phyloP scores from a whole-genome alignment of 2,113 vertebrate species.

The Prionailurus bengalensis region DNA sequence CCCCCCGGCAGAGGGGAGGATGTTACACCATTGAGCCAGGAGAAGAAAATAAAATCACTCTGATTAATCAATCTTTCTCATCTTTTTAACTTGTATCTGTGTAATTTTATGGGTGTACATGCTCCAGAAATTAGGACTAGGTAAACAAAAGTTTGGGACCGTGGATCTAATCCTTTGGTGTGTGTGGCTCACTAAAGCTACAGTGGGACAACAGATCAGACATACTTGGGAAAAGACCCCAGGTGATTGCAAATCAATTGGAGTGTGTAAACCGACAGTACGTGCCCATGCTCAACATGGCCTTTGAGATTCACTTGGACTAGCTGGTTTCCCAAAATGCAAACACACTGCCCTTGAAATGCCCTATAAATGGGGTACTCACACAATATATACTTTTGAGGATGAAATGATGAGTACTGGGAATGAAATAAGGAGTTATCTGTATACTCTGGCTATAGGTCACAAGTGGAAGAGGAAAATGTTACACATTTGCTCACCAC shows the following conservation, averaged over 20 bases:
- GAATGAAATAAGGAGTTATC: background rate
- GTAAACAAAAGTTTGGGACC: background rate
- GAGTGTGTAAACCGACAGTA: background rate
- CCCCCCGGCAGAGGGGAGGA: background rate
- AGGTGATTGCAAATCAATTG: background rate
- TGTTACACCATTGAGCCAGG: background rate
- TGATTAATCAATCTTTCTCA: background rate
- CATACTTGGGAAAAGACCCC: background rate
- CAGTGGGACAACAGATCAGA: background rate
- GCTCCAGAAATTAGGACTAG: background rate
- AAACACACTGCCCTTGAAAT: constrained; percentile 37
- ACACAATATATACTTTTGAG: background rate
- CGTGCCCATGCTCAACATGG: background rate
- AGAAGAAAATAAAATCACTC: background rate
- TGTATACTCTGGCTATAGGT: background rate
- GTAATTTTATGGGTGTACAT: background rate
- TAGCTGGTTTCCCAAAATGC: constrained; percentile 10
- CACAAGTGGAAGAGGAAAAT: background rate
- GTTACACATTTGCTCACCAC: background rate
- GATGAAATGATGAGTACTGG: background rate
- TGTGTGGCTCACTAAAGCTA: background rate
- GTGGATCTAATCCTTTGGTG: background rate
- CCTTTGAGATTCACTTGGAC: background rate
- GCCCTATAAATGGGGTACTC: background rate
- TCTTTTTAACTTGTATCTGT: background rate